Base-by-base conservation (phyloP, 2,797 vertebrate genomes). In the Myoxocephalus aenaeus region DNA sequence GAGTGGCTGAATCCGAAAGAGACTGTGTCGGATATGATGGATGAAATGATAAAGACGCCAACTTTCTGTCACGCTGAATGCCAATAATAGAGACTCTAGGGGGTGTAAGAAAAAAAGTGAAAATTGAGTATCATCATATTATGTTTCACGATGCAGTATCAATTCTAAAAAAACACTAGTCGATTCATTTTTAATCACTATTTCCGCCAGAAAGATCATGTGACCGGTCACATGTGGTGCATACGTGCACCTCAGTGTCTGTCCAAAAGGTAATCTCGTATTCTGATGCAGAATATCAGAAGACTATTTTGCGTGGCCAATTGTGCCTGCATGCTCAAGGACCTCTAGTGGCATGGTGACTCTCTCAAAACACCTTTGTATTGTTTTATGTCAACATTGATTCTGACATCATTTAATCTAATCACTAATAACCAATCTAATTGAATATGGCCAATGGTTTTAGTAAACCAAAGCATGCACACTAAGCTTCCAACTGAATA, bases 21-120 rank as follows among this genome's bases (percentile, higher is more conserved):
- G 9, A 20, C 14, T 48, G 20, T 18, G 25, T 17, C 53, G 14
- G 70, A 53, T 66, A 20, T 7, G 2, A 34, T 68, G 22, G 40
- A 57, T 73, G 42, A 8, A 25, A 34, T 2, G 15, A 57, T 10
- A 40, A 50, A 18, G 38, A 36, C 5, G 59, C 25, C 61, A 65
- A 54, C 46, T 66, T 65, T 53, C 66, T 61, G 29, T 70, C 22
- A 40, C 22, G 22, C 69, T 63, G 7, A 62, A 70, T 22, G 1
- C 4, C 27, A 58, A 29, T 27, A 34, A 56, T 17, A 57, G 4
- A 38, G n/a, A 2, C 10, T 20, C 46, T 20, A 48, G 7, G 46
- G 46, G 6, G 7, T 48, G 18, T 46, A 46, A 17, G 17, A 17
- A 46, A 46, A 17, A 17, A 46, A 17, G 4, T 5, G 15, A 46